These are phyloP conservation scores for Drosophila kikkawai DNA, from an alignment of 1,140 invertebrate genomes.

Conservation along the genomic window DNA sequence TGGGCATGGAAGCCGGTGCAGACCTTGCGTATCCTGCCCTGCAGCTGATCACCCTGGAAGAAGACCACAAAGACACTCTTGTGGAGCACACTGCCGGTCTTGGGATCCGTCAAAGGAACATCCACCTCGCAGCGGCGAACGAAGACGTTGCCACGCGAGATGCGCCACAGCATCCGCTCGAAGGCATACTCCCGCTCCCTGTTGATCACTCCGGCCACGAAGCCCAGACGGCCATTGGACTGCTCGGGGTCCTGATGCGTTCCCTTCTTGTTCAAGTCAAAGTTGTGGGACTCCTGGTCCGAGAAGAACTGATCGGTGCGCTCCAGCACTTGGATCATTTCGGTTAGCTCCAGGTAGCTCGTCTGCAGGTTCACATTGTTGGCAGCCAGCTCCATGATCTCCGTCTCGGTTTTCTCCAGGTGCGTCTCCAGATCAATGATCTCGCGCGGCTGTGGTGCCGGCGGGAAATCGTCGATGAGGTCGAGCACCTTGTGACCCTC, in stretches of 20 bases:
- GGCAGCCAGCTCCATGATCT: conserved; percentile 96
- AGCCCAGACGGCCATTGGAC: conserved; percentile 88
- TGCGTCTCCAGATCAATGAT: conserved; percentile 94
- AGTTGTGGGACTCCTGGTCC: conserved; percentile 72
- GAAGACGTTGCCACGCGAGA: conserved; percentile 96
- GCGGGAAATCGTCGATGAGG: conserved; percentile 91
- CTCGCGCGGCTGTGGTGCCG: conserved; percentile 97
- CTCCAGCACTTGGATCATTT: conserved; percentile 96
- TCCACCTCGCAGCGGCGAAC: conserved; percentile 94
- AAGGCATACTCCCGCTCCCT: conserved; percentile 96
- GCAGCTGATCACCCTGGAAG: conserved; percentile 99
- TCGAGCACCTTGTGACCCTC: conserved; percentile 91
- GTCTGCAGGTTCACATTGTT: conserved; percentile 97
- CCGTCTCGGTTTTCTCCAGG: conserved; percentile 96
- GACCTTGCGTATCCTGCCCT: conserved; percentile 97
- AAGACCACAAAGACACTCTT: conserved; percentile 98
- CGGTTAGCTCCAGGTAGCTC: conserved; percentile 96
- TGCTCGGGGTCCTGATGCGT: conserved; percentile 91
- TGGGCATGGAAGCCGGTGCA: conserved; percentile 98
- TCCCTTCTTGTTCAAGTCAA: conserved; percentile 86
- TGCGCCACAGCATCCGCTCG: conserved; percentile 98
- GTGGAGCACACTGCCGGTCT: conserved; percentile 94
- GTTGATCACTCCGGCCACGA: conserved; percentile 93
- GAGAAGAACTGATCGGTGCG: conserved; percentile 91
- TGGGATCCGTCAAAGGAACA: conserved; percentile 92